Evolutionary conservation across 2,113 vertebrate genomes (phyloP), one percentile per base, ranked within the genome.

Genomic region (Terrapene triunguis): DNA sequence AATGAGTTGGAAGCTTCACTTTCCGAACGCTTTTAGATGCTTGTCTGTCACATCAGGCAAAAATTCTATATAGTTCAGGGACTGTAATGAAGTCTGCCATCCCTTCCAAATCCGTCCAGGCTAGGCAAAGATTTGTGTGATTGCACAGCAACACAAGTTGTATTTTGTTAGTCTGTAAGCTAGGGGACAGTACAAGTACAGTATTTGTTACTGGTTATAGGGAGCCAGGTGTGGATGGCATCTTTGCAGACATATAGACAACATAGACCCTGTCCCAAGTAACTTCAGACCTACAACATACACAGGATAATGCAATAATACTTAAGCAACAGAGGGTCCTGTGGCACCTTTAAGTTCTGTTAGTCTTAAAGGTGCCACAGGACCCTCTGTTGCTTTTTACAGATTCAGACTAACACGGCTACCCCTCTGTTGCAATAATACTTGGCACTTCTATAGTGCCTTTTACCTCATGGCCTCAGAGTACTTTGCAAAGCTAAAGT

Each of bases 121-220:
- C 48, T n/a, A 8, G n/a, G 42, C 27, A 8, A 3, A 0, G 27
- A 0, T 22, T 1, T 22, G 14, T 57, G 19, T 2, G 1, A 69
- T 53, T 11, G 6, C 24, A 57, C 24, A 9, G 65, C 48, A 72
- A 50, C 38, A 2, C 57, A 1, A 82, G 48, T 48, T 55, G 27
- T 9, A 38, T 13, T 32, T 9, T 8, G 48, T 48, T 47, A 25
- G 44, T 47, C 42, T 78, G 74, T 27, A 42, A 47, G 6, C 74
- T 44, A 29, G 42, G 10, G 74, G 25, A 47, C 42, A 78, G 74
- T 14, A 47, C 6, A 78, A 78, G 25, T 47, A 42, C 38, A 76
- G 38, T n/a, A 76, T 25, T 74, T 74, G 19, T 74, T 72, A 74
- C 38, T n/a, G 19, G 29, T 69, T 69, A 69, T 42, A 72, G 69